phyloP scores from a whole-genome alignment of 2,888 invertebrate genomes.

The Megamerina dolium region DNA sequence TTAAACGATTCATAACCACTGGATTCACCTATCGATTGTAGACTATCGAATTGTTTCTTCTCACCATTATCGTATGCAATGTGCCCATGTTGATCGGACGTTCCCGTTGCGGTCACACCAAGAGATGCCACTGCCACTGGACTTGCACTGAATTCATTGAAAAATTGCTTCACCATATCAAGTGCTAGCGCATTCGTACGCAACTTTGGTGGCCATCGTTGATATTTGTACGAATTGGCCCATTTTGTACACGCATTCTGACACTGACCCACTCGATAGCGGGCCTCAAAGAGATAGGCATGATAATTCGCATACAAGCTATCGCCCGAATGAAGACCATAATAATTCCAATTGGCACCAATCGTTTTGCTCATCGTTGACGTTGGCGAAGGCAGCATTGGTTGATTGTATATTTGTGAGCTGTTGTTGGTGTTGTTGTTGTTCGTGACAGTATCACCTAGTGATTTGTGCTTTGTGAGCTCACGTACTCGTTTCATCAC shows the following conservation, averaged over 20 bases:
- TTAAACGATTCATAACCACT: constrained; percentile 74
- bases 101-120: neutral
- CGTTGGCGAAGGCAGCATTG: constrained; percentile 32
- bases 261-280: constrained; percentile 69
- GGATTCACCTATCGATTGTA: constrained; percentile 63
- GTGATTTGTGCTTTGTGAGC: constrained; percentile 38
- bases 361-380: constrained; percentile 48
- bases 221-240: constrained; percentile 71
- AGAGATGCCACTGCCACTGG: constrained; percentile 18
- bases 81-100: neutral
- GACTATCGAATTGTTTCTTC: constrained; percentile 53
- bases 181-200: constrained; percentile 34
- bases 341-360: constrained; percentile 54
- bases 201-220: constrained; percentile 39
- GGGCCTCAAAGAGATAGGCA: constrained; percentile 80
- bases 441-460: constrained; percentile 27
- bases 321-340: constrained; percentile 54
- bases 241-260: constrained; percentile 69
- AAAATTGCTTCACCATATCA: constrained; percentile 46
- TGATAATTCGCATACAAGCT: constrained; percentile 75
- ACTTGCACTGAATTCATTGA: constrained; percentile 37
- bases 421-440: neutral
- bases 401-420: constrained; percentile 7
- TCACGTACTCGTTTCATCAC: constrained; percentile 47
- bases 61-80: constrained; percentile 21